Evolutionary conservation across 2,113 vertebrate genomes (phyloP), one percentile per base, ranked within the genome.

Genomic region (Origma solitaria): DNA sequence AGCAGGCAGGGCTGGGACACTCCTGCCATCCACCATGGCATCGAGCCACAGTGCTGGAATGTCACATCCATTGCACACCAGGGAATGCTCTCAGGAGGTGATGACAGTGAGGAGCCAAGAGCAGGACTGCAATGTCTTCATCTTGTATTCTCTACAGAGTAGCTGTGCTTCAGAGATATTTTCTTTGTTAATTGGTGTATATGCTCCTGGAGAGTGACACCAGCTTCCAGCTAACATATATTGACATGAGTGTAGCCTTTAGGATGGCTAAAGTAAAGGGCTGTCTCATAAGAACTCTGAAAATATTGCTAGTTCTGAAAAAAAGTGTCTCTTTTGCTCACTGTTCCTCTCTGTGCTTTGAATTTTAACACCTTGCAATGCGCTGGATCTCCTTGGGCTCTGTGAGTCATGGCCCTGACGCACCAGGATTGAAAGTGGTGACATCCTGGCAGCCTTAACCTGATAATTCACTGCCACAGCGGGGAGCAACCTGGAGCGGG

Each of bases 1-100:
- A 44, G 30, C 13, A 9, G 4, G 4, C 11, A 31, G 44, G 37
- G 51, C 65, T 17, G 16, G 17, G 27, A 7, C 44, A 0, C 44
- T 66, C 13, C 2, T 31, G 51, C 35, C 33, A 37, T 16, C 13
- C 38, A 5, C 3, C 0, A 0, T 10, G 42, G 54, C 58, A 72
- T 6, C 0, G 15, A 10, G 20, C 42, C 31, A 25, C 42, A 20
- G 27, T 23, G 60, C 61, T 61, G 89, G 69, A 16, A 19, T 92
- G 80, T 68, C 80, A 62, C 70, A 66, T 27, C 60, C 9, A 3
- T 69, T 53, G 68, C 62, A 17, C n/a, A 14, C 33, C 14, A 12
- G 25, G 38, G 17, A 68, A 38, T 1, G 5, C 22, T 12, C 38
- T 20, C 11, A 11, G 6, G 35, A 77, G n/a, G 45, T 49, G 60